phyloP scores from a whole-genome alignment of 2,888 invertebrate genomes.

The Teleiodes luculella region DNA sequence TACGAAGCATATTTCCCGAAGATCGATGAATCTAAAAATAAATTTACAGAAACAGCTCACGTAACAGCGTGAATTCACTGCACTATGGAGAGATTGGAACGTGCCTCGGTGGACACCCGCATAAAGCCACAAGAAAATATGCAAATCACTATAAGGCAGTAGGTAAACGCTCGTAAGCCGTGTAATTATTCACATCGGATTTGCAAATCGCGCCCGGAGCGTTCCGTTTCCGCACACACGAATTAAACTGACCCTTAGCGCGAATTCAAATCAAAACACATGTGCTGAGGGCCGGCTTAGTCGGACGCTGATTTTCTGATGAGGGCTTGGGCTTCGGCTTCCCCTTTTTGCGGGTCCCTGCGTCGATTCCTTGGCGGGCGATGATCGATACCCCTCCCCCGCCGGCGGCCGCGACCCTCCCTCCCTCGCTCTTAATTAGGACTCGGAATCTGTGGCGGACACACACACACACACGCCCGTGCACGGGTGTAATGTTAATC shows the following conservation, averaged over 20 bases:
- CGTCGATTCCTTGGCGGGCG: conserved; percentile 76
- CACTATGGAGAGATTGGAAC: conserved; percentile 35
- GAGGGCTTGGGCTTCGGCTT: conserved; percentile 47
- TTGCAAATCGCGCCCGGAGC: conserved; percentile 73
- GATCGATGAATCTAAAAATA: conserved; percentile 10
- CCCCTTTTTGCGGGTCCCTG: conserved; percentile 77
- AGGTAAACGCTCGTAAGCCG: conserved; percentile 76
- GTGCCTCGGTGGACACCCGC: conserved; percentile 40
- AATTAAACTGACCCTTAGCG: conserved; percentile 74
- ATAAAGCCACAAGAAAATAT: conserved; percentile 76
- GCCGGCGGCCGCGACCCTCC: conserved; percentile 62
- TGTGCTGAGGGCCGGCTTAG: conserved; percentile 73
- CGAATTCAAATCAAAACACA: conserved; percentile 76
- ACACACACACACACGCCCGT: conserved; percentile 76
- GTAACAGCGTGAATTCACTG: conserved; percentile 1
- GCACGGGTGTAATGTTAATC: conserved; percentile 71
- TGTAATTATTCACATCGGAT: conserved; percentile 78
- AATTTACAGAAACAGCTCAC: conserved; percentile 5
- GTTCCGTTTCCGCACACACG: conserved; percentile 65
- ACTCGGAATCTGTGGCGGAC: conserved; percentile 91
- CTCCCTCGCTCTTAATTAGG: conserved; percentile 89
- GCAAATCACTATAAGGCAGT: conserved; percentile 77
- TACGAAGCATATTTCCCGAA: conserved; percentile 24
- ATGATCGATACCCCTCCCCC: conserved; percentile 74
- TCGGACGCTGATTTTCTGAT: conserved; percentile 73